A percentile compares a stretch with the other conserved stretches of the same genome.
These are phyloP conservation scores for Telmatochromis sp. DNA, from an alignment of 2,113 vertebrate genomes.

Conservation along the genomic window DNA sequence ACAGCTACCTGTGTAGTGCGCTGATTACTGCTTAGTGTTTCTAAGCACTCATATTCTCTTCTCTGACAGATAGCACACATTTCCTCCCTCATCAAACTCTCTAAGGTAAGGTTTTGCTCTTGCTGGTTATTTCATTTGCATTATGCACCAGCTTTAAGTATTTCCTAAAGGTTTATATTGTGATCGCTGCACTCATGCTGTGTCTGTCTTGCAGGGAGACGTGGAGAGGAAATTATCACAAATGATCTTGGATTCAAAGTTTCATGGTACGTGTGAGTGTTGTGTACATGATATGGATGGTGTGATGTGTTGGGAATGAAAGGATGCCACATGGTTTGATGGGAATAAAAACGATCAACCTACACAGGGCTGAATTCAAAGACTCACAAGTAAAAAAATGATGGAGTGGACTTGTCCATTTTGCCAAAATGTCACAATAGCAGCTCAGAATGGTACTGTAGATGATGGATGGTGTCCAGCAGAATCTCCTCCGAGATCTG, in stretches of 20 bases:
- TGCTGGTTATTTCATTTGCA: background rate
- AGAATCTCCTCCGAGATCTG: background rate
- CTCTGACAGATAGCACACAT: constrained; percentile 86
- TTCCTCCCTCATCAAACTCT: constrained; percentile 91
- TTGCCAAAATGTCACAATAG: background rate
- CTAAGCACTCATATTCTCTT: background rate
- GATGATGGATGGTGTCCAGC: background rate
- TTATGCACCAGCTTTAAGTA: background rate
- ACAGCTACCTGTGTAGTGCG: background rate
- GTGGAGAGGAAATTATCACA: constrained; percentile 96
- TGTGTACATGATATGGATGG: background rate
- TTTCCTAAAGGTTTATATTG: background rate
- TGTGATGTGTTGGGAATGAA: background rate
- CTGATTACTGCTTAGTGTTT: background rate
- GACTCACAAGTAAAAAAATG: background rate
- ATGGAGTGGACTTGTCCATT: background rate
- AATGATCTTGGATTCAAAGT: constrained; percentile 97
- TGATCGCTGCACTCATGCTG: background rate
- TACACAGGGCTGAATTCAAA: background rate
- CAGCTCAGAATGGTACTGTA: background rate
- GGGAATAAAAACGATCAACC: background rate
- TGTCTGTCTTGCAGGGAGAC: constrained; percentile 72
- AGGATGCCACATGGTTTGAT: background rate
- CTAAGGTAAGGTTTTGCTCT: constrained; percentile 77
- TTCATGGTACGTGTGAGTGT: constrained; percentile 76